These are phyloP conservation scores for Nemopilema nomurai DNA, from an alignment of 30 jellyfish, hydroid and myxozoan species.

Conservation along the genomic window DNA sequence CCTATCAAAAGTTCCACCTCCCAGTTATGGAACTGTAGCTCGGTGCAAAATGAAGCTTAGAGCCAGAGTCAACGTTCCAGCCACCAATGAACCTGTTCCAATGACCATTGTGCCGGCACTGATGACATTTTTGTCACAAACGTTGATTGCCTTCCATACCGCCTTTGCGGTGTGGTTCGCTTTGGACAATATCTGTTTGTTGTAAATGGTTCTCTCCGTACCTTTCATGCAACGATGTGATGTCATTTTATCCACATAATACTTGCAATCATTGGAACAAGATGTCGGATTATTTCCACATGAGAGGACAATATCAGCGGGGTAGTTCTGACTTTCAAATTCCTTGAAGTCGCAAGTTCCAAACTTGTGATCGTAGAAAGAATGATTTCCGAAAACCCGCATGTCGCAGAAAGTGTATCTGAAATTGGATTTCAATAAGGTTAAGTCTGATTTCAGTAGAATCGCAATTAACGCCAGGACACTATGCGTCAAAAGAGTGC, in stretches of 20 bases:
- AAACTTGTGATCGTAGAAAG: slow-evolving; percentile 41
- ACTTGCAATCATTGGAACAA: slow-evolving; percentile 55
- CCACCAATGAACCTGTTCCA: neutral
- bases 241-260: slow-evolving; percentile 39
- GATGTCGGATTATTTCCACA: slow-evolving; percentile 44
- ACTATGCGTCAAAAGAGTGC: too few relatives aligned
- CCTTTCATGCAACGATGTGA: slow-evolving; percentile 64
- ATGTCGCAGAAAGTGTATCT: slow-evolving; percentile 67
- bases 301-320: slow-evolving; percentile 8
- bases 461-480: neutral
- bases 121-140: slow-evolving; percentile 20
- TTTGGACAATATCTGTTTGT: neutral
- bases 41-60: neutral
- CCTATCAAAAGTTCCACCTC: too few relatives aligned
- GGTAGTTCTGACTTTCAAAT: slow-evolving; percentile 12
- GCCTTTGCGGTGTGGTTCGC: slow-evolving; percentile 25
- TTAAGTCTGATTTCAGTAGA: neutral
- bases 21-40: neutral
- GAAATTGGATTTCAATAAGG: neutral
- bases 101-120: neutral
- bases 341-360: slow-evolving; percentile 67
- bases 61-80: neutral
- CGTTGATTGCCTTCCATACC: slow-evolving; percentile 38
- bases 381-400: slow-evolving; percentile 9
- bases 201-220: slow-evolving; percentile 10